phyloP scores from a whole-genome alignment of 2,888 invertebrate genomes.

The Chaetogeoica ovagalla region DNA sequence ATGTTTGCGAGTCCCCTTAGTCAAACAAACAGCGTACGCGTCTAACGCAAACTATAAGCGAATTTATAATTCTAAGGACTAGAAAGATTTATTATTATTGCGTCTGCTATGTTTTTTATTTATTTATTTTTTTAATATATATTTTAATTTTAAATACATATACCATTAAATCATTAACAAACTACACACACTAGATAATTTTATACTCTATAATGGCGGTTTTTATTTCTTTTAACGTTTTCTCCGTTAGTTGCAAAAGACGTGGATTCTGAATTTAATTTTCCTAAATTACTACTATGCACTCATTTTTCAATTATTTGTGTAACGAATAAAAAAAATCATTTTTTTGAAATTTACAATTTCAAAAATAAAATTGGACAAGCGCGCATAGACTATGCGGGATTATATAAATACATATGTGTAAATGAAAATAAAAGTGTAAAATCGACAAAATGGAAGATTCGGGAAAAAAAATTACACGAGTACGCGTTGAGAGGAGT shows the following conservation, averaged over 20 bases:
- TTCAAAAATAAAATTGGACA: too few species aligned
- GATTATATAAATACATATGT: too few species aligned
- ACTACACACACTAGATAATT: not conserved
- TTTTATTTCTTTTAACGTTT: not conserved
- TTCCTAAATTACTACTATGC: not conserved
- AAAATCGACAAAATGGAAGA: too few species aligned
- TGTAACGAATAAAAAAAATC: not conserved
- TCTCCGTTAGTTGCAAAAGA: too few species aligned
- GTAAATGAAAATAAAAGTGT: too few species aligned
- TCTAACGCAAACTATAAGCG: not conserved
- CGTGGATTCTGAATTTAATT: not conserved
- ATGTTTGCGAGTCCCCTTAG: not conserved
- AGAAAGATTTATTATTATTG: conserved; percentile 19
- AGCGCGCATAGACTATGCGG: too few species aligned
- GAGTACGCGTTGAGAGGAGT: too few species aligned
- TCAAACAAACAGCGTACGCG: not conserved
- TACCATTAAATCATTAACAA: conserved; percentile 4
- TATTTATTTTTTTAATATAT: too few species aligned
- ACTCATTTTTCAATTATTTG: too few species aligned
- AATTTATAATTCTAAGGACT: not conserved
- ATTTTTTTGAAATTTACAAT: not conserved
- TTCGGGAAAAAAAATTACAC: too few species aligned
- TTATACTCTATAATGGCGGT: not conserved
- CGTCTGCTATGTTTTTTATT: not conserved
- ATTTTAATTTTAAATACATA: not conserved